Conservation (phyloP, 2,113 vertebrate species). For the Gymnobelideus leadbeateri region DNA sequence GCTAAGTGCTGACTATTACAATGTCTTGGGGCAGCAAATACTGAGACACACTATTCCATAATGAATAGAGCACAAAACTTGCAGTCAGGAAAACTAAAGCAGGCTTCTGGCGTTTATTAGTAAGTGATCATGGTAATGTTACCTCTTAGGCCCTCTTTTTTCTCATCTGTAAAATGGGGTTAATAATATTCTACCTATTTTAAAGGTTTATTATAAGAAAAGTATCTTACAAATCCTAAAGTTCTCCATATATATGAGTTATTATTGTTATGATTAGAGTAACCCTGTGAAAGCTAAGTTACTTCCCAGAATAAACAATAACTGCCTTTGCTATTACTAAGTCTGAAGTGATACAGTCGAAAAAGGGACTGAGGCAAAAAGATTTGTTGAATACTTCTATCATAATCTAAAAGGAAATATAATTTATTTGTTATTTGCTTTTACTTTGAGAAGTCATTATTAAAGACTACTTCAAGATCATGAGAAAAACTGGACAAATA, state of each 20-base stretch:
- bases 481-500: constrained; percentile 35
- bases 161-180: neutral
- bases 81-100: neutral
- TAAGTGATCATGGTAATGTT: neutral
- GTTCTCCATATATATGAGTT: neutral
- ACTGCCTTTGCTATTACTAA: neutral
- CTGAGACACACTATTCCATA: neutral
- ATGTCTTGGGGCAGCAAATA: neutral
- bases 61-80: neutral
- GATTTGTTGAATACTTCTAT: neutral
- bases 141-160: neutral
- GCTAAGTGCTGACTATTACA: neutral
- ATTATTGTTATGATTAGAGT: neutral
- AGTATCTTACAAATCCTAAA: neutral
- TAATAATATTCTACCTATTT: neutral
- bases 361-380: neutral
- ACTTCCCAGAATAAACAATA: neutral
- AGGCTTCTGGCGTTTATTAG: neutral
- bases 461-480: constrained; percentile 21
- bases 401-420: neutral
- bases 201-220: neutral
- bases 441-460: constrained; percentile 45
- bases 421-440: neutral
- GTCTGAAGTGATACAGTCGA: neutral
- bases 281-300: neutral